Conservation (phyloP, 1,140 invertebrate species). For the Augochlora pura region DNA sequence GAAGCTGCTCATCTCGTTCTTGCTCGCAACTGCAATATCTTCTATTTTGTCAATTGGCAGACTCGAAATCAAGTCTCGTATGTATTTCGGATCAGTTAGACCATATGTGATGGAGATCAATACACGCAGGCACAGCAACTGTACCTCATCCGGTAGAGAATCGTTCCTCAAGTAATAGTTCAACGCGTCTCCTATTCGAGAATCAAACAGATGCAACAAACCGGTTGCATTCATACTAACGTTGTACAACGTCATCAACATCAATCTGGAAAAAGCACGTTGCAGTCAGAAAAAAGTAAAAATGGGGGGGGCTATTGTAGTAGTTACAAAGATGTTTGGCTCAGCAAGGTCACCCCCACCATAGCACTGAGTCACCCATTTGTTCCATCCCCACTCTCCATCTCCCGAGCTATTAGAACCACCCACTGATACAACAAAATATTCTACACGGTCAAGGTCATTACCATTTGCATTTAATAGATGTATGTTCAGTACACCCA, state of each 20-base stretch:
- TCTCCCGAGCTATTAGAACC: not conserved
- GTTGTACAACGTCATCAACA: conserved; percentile 75
- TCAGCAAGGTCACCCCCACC: not conserved
- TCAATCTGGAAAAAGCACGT: conserved; percentile 65
- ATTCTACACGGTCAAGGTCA: not conserved
- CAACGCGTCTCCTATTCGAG: conserved; percentile 60
- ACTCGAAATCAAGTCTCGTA: conserved; percentile 55
- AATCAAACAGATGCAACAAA: conserved; percentile 66
- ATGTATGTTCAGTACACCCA: too few species aligned
- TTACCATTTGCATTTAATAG: not conserved
- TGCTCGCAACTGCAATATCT: conserved; percentile 37
- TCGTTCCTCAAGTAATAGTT: conserved; percentile 59
- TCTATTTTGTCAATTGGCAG: conserved; percentile 66
- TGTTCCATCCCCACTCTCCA: not conserved
- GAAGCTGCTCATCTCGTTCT: conserved; percentile 41
- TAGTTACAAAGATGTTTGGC: not conserved
- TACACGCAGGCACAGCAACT: conserved; percentile 67
- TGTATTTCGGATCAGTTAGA: conserved; percentile 53
- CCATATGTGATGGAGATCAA: conserved; percentile 73
- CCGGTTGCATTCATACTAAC: conserved; percentile 73
- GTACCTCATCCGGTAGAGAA: conserved; percentile 60
- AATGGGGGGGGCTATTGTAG: not conserved
- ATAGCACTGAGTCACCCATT: not conserved
- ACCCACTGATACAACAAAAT: not conserved
- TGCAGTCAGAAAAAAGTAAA: not conserved